A percentile compares a stretch with the other conserved stretches of the same genome.
These are phyloP conservation scores for Gallinago jamesoni DNA, from an alignment of 2,113 vertebrate species.

Conservation along the genomic window DNA sequence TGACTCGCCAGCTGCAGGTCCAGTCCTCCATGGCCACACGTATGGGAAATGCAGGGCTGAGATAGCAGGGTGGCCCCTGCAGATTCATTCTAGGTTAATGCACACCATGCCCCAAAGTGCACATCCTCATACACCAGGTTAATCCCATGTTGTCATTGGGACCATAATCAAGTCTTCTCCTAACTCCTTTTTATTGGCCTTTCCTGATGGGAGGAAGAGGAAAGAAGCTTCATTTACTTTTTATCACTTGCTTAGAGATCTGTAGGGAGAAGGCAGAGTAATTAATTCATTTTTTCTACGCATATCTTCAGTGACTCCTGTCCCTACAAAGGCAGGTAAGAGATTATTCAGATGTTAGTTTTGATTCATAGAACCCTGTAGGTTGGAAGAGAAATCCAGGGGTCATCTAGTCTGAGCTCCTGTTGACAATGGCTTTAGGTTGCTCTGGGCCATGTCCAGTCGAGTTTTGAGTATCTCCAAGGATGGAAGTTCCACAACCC, in stretches of 20 bases:
- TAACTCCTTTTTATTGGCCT: not conserved
- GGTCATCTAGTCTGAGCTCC: not conserved
- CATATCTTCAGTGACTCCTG: accelerated
- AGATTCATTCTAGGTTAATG: not conserved
- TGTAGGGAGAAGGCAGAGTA: not conserved
- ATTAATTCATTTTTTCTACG: not conserved
- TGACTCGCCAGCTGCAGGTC: not conserved
- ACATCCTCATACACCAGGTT: not conserved
- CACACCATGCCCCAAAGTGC: not conserved
- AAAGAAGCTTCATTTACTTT: not conserved
- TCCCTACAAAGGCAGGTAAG: not conserved
- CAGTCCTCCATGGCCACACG: not conserved
- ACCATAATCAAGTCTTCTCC: not conserved
- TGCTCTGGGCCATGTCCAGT: not conserved
- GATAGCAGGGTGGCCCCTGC: not conserved
- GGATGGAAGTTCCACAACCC: not conserved
- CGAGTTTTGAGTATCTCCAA: not conserved
- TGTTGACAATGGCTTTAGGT: not conserved
- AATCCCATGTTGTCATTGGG: not conserved
- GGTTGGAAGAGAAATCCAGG: not conserved
- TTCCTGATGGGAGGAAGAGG: not conserved
- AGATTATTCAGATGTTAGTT: not conserved
- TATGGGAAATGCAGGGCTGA: accelerated
- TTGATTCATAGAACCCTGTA: not conserved
- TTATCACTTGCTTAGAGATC: not conserved